Percentiles rank a stretch among this genome's conserved stretches.
Conservation (phyloP, 1,140 invertebrate genomes). For the Papilio polytes region DNA sequence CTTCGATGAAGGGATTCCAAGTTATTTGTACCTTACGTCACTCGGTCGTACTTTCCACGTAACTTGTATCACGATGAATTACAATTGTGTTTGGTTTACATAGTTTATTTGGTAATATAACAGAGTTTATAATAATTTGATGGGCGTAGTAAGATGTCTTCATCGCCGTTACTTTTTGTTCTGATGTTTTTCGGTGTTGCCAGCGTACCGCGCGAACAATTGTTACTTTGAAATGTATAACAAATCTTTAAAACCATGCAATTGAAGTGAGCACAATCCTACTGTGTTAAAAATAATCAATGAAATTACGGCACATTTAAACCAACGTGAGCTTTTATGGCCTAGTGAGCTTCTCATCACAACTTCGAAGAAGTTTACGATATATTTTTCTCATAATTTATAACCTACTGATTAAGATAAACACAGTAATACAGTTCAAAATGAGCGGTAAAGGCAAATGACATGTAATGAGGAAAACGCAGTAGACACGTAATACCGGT, state of each 20-base stretch:
- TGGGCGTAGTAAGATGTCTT: too few relatives aligned
- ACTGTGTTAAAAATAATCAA: too few relatives aligned
- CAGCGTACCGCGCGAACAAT: too few relatives aligned
- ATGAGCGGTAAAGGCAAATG: slow-evolving; percentile 21
- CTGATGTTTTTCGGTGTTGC: too few relatives aligned
- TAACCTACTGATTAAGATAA: slow-evolving; percentile 16
- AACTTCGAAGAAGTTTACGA: slow-evolving; percentile 19
- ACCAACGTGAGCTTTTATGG: neutral
- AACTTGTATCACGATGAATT: neutral
- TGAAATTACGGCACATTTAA: neutral
- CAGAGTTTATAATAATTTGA: too few relatives aligned
- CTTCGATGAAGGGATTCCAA: neutral
- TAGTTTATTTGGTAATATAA: too few relatives aligned
- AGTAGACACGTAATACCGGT: slow-evolving; percentile 24
- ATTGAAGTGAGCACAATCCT: too few relatives aligned
- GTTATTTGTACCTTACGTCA: neutral
- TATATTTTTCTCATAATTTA: slow-evolving; percentile 18
- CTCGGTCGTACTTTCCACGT: neutral
- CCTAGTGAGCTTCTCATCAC: neutral
- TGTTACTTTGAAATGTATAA: too few relatives aligned
- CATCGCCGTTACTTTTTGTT: too few relatives aligned
- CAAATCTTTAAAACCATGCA: too few relatives aligned
- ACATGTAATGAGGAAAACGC: slow-evolving; percentile 26
- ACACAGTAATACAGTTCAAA: slow-evolving; percentile 24
- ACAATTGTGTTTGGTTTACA: too few relatives aligned